Conservation (phyloP, 2,797 vertebrate genomes). For the Acanthiza pusilla region DNA sequence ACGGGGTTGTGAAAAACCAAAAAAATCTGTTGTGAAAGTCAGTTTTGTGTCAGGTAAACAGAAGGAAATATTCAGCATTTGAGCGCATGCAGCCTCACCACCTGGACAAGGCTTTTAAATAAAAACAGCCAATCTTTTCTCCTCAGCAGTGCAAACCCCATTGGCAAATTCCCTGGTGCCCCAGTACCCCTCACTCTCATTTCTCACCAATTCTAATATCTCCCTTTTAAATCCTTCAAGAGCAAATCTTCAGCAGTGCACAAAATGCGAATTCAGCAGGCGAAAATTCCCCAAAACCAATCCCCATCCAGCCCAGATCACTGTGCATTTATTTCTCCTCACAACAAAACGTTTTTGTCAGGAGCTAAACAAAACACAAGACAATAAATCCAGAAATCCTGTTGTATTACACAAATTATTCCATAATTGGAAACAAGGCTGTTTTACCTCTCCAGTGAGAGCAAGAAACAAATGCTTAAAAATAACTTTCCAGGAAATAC, state of each 20-base stretch:
- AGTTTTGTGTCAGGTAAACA: not conserved
- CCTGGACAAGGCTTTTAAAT: not conserved
- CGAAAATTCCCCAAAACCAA: not conserved
- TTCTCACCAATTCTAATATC: not conserved
- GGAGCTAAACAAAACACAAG: conserved; percentile 15
- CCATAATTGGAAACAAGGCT: conserved; percentile 40
- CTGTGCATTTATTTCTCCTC: not conserved
- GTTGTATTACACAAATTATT: conserved; percentile 50
- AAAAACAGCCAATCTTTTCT: conserved; percentile 10
- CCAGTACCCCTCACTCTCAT: not conserved
- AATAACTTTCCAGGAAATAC: conserved; percentile 33
- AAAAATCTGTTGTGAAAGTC: not conserved
- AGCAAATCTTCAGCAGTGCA: not conserved
- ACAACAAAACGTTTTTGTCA: not conserved
- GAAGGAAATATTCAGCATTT: not conserved
- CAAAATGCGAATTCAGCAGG: conserved; percentile 20
- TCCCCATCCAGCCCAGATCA: not conserved
- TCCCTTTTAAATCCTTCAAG: conserved; percentile 6
- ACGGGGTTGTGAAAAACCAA: not conserved
- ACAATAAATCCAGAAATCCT: conserved; percentile 38
- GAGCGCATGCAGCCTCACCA: not conserved
- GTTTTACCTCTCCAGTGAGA: conserved; percentile 29
- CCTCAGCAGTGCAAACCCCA: not conserved
- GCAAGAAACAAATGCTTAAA: conserved; percentile 37
- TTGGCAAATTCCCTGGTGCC: not conserved